Percentiles rank a stretch among this genome's conserved stretches.
phyloP scores from a whole-genome alignment of 2,113 vertebrate genomes.

The Nyctereutes procyonoides region DNA sequence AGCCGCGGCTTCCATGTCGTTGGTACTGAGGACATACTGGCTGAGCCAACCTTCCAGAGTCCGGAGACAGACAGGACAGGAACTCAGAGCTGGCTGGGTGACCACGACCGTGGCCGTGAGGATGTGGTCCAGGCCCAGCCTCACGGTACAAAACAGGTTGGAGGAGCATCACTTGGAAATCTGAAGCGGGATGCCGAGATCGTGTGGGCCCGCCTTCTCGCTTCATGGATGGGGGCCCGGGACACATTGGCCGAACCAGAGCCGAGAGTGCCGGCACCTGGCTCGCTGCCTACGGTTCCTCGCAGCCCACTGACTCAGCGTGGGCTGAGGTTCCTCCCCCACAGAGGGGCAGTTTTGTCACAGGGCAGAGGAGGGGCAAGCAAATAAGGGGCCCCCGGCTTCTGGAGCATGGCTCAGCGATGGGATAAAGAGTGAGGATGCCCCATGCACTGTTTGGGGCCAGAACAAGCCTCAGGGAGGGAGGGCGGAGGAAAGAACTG shows the following conservation, averaged over 20 bases:
- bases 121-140: not conserved
- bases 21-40: not conserved
- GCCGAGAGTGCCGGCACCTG: rapidly evolving
- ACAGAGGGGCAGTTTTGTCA: not conserved
- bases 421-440: not conserved
- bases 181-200: too few relatives aligned
- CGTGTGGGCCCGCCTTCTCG: rapidly evolving
- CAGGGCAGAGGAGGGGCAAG: not conserved
- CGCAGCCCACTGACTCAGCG: rapidly evolving
- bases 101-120: rapidly evolving
- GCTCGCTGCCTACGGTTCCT: not conserved
- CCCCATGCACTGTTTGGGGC: rapidly evolving
- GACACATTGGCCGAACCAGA: rapidly evolving
- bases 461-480: not conserved
- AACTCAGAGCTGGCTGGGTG: not conserved
- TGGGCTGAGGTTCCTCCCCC: not conserved
- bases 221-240: not conserved
- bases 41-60: not conserved
- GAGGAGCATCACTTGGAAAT: not conserved
- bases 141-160: too few relatives aligned
- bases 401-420: rapidly evolving
- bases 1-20: not conserved
- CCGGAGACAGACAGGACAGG: not conserved
- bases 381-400: not conserved
- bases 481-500: rapidly evolving